Evolutionary conservation across 2,113 vertebrate species (phyloP).

Genomic region (Panurus biarmicus): DNA sequence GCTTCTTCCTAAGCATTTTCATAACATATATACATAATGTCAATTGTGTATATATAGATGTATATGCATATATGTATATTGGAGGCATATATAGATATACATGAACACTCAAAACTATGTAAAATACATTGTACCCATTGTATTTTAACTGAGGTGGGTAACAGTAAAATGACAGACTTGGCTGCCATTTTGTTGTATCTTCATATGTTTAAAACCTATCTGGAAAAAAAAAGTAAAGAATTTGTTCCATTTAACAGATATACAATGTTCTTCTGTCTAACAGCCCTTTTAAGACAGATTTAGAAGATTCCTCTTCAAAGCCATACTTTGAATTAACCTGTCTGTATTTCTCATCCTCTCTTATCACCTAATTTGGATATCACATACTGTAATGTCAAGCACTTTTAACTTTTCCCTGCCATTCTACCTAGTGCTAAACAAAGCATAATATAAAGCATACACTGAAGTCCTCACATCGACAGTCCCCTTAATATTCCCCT

Average conservation of each 20-base stretch:
- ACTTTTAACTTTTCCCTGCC: not conserved
- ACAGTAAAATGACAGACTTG: slow-evolving; percentile 68
- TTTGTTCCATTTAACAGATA: slow-evolving; percentile 62
- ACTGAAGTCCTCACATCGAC: not conserved
- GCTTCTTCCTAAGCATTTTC: slow-evolving; percentile 41
- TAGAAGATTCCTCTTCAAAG: not conserved
- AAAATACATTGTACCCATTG: slow-evolving; percentile 72
- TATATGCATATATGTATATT: slow-evolving; percentile 64
- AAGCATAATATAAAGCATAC: not conserved
- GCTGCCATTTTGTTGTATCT: slow-evolving; percentile 72
- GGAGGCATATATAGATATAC: slow-evolving; percentile 70
- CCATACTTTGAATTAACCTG: not conserved
- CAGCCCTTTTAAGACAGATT: not conserved
- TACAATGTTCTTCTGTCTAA: not conserved
- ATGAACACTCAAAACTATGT: slow-evolving; percentile 62
- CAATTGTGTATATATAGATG: slow-evolving; percentile 66
- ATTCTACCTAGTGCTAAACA: not conserved
- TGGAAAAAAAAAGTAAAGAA: slow-evolving; percentile 69
- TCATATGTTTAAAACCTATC: slow-evolving; percentile 73
- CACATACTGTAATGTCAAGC: not conserved
- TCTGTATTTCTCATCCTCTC: not conserved
- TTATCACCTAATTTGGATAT: not conserved
- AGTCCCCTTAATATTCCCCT: not conserved
- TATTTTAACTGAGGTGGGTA: slow-evolving; percentile 74
- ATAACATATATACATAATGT: slow-evolving; percentile 57